Evolutionary conservation across 2,113 vertebrate genomes (phyloP), one percentile per base, ranked within the genome.

Genomic region (Baryphthengus martii): DNA sequence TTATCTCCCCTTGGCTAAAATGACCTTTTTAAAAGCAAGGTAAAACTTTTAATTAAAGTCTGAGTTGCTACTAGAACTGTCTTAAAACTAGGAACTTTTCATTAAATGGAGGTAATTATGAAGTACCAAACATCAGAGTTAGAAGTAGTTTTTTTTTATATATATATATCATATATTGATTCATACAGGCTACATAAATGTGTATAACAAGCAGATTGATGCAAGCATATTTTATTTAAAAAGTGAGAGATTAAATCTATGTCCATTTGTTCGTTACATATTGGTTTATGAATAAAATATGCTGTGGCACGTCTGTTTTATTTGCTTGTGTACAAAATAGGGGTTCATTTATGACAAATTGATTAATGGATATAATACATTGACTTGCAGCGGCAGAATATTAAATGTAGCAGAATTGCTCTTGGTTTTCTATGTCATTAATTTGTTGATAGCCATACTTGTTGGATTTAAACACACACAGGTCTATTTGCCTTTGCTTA

Each of bases 1-100:
- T 93, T 93, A 92, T 97, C 92, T 97, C 94, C 95, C 97, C 87
- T 94, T 97, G 93, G 95, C 94, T 97, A 97, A 95, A 95, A 89
- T 97, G 95, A 97, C 95, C 96, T 98, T 98, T 97, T 79, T 76
- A 93, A 95, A 97, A 95, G 77, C 76, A 89, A 96, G 86, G 89
- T 95, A 96, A 95, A 96, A 96, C 86, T 97, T 95, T 95, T 97
- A 97, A 98, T 97, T 98, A 98, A 98, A 97, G 95, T 96, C 59
- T 53, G 33, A 93, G 47, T 78, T 96, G 93, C 84, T 96, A 91
- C 94, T 90, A 95, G 56, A 79, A 96, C 94, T 94, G 45, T 79
- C 58, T 96, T 83, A 85, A 96, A 94, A 84, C 67, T 28, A 72
- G 39, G 37, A 95, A 63, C 81, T 95, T 96, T 93, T 89, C 74